Base-by-base conservation (phyloP, 1,140 invertebrate species). In the Caenorhabditis remanei region DNA sequence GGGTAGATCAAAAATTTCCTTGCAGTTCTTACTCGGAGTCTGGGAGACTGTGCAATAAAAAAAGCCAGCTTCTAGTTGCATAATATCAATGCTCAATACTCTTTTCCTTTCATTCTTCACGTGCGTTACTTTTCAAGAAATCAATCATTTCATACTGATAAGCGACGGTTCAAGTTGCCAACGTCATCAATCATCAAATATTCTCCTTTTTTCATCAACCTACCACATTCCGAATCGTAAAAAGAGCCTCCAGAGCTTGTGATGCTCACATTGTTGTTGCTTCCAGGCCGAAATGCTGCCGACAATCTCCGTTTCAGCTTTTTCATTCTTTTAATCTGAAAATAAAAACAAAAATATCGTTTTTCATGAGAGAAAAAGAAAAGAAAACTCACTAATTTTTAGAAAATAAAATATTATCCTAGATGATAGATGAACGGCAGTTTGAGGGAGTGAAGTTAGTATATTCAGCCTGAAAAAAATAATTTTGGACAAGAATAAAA, bases 271-370 rank as follows among this genome's bases (percentile, higher is more conserved):
- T 71, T 63, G 16, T 85, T 82, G 56, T 65, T 85, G 14, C 75
- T 84, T 67, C 84, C 82, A 7, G 56, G 86, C 41, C 87, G 87
- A 43, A 89, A 89, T 16, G 88, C 88, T 16, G 88, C 88, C 24
- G 88, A 89, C 53, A 89, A 63, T 58, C 88, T 83, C 40, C 88
- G 87, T 61, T 89, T 89, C 40, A 89, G 84, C 75, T 88, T 88
- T 53, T 89, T 89, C 88, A 89, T 89, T 79, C 41, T 79, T 21
- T 14, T 43, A 55, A 56, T 56, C 7, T 46, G 46, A 86, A 55
- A 55, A 40, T 40, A 40, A 19, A 48, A 48, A 75, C 9, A 48
- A 46, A 6, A 55, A 65, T 61, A 67, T 40, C 21, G 56, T 16
- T 24, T 61, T 61, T n/a, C 4, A 61, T 61, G 56, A 21, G n/a